Conservation (phyloP, 2,113 vertebrate genomes). For the Xiphophorus hellerii region DNA sequence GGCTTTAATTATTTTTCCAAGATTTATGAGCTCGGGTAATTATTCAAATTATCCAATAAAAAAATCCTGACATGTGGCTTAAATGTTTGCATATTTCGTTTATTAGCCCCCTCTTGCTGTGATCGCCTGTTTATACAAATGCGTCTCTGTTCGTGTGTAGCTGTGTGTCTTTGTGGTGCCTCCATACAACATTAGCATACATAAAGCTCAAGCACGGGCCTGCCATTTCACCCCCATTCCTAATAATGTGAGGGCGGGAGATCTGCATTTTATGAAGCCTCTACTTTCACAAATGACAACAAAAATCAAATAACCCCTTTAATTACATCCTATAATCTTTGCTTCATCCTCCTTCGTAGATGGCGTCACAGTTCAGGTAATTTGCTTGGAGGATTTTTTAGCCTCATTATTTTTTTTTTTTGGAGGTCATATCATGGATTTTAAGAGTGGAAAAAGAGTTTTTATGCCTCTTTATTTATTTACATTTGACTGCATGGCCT, state of each 20-base stretch:
- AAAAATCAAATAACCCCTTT: background rate
- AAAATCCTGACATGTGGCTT: conserved; percentile 63
- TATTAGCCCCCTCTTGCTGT: conserved; percentile 46
- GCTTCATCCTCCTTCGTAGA: background rate
- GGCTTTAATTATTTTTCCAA: conserved; percentile 56
- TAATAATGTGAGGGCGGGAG: conserved; percentile 10
- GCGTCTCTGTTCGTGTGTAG: background rate
- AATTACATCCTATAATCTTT: background rate
- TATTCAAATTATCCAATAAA: conserved; percentile 70
- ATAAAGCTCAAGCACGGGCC: background rate
- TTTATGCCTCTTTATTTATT: background rate
- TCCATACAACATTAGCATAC: conserved; percentile 4
- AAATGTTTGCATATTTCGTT: conserved; percentile 57
- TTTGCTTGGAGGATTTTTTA: background rate
- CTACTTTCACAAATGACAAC: background rate
- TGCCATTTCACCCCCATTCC: background rate
- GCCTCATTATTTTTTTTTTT: background rate
- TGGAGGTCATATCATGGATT: background rate
- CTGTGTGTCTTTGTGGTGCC: conserved; percentile 1
- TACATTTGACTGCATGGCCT: background rate
- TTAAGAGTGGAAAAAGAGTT: background rate
- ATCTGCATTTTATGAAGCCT: conserved; percentile 57
- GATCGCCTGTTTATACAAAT: conserved; percentile 23
- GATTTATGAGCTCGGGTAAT: conserved; percentile 58
- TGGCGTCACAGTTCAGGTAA: background rate